Evolutionary conservation across 2,888 invertebrate genomes (phyloP).

Genomic region (Hybos culiciformis): DNA sequence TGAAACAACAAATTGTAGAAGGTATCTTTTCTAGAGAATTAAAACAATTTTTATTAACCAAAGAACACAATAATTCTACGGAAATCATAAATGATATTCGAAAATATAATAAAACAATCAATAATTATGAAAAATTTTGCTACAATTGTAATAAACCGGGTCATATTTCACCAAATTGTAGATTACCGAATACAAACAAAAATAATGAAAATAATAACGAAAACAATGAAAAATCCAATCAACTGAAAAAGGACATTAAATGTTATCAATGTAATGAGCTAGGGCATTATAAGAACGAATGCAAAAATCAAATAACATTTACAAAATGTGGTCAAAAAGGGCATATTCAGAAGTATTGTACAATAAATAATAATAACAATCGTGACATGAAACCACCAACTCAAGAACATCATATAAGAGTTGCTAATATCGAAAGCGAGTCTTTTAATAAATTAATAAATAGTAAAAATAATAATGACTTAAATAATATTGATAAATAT

Average conservation of each 20-base stretch:
- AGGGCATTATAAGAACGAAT: slow-evolving; percentile 8
- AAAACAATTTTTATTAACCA: slow-evolving; percentile 8
- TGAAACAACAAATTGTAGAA: slow-evolving; percentile 4
- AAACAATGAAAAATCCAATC: too few relatives aligned
- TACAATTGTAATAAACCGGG: slow-evolving; percentile 5
- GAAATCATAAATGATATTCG: slow-evolving; percentile 6
- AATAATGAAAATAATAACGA: too few relatives aligned
- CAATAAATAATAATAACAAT: slow-evolving; percentile 3
- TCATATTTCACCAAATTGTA: slow-evolving; percentile 8
- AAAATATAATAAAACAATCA: slow-evolving; percentile 1
- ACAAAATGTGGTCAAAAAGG: slow-evolving; percentile 8
- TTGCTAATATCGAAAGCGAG: too few relatives aligned
- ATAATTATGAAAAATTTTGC: too few relatives aligned
- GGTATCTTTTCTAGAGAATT: slow-evolving; percentile 6
- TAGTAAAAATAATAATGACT: background rate
- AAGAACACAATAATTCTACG: background rate
- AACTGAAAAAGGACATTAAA: slow-evolving; percentile 1
- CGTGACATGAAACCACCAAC: slow-evolving; percentile 3
- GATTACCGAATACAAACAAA: too few relatives aligned
- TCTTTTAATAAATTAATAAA: background rate
- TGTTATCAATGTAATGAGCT: slow-evolving; percentile 5
- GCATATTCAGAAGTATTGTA: slow-evolving; percentile 5
- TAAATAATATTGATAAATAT: background rate
- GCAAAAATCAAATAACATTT: slow-evolving; percentile 6
- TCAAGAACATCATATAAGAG: too few relatives aligned